Conservation (phyloP, 1,140 invertebrate genomes). For the Drosophila repleta region DNA sequence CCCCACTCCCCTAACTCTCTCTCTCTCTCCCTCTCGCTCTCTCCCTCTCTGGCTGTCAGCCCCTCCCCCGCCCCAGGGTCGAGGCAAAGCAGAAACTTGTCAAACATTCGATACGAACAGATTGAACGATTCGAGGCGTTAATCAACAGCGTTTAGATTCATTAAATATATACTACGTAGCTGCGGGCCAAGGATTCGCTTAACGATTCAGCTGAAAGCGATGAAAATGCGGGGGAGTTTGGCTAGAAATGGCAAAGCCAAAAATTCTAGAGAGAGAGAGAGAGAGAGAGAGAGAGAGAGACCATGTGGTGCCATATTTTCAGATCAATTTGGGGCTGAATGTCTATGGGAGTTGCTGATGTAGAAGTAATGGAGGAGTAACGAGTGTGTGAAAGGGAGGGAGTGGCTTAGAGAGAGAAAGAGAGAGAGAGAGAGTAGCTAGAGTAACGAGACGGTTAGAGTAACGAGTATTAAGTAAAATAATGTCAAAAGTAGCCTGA, state of each 20-base stretch:
- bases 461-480: background rate
- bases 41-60: background rate
- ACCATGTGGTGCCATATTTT: too few relatives aligned
- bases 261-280: too few relatives aligned
- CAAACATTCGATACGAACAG: constrained; percentile 35
- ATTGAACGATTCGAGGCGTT: constrained; percentile 48
- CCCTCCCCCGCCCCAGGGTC: too few relatives aligned
- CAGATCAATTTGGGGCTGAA: too few relatives aligned
- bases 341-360: background rate
- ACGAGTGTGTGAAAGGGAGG: background rate
- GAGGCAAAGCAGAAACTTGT: constrained; percentile 14
- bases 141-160: constrained; percentile 42
- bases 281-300: too few relatives aligned
- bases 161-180: constrained; percentile 20
- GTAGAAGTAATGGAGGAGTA: background rate
- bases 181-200: background rate
- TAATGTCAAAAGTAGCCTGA: too few relatives aligned
- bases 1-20: background rate
- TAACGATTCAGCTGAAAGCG: background rate
- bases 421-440: background rate
- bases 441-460: background rate
- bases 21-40: background rate
- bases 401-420: too few relatives aligned
- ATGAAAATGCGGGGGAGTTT: background rate
- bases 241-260: background rate